A percentile compares a stretch with the other conserved stretches of the same genome.
These are phyloP conservation scores for Caenorhabditis sp. DNA, from an alignment of 2,888 invertebrate genomes.

Conservation along the genomic window DNA sequence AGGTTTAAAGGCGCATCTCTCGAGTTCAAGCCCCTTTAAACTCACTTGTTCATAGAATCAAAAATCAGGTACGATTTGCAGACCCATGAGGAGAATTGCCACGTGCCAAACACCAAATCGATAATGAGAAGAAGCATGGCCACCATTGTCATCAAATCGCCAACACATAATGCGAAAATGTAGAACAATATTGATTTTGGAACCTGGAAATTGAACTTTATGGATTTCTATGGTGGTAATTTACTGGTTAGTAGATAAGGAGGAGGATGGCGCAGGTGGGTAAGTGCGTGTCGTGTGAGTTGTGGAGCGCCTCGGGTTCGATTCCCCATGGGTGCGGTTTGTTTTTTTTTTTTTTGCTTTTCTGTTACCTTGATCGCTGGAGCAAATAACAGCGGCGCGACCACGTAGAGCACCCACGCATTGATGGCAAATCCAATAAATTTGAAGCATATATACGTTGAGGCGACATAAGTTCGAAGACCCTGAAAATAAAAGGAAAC, in stretches of 20 bases:
- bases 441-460: constrained; percentile 67
- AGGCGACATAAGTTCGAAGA: constrained; percentile 66
- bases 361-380: constrained; percentile 49
- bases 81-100: constrained; percentile 62
- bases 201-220: constrained; percentile 36
- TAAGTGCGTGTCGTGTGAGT: too few species aligned
- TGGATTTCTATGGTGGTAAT: too few species aligned
- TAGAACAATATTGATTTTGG: constrained; percentile 70
- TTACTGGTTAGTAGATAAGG: neutral
- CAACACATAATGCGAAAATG: constrained; percentile 67
- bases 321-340: too few species aligned
- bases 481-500: too few species aligned
- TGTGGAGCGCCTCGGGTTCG: too few species aligned
- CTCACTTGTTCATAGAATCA: constrained; percentile 68
- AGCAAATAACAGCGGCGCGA: constrained; percentile 65
- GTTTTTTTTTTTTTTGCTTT: too few species aligned
- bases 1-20: too few species aligned
- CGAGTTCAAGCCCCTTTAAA: too few species aligned
- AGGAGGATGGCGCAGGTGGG: too few species aligned
- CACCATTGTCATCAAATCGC: constrained; percentile 69
- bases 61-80: constrained; percentile 67
- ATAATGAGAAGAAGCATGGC: constrained; percentile 68
- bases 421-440: constrained; percentile 68
- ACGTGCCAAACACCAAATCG: constrained; percentile 67
- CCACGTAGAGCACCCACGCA: constrained; percentile 65